Conservation (phyloP, 2,113 vertebrate species). For the Athene cunicularia region DNA sequence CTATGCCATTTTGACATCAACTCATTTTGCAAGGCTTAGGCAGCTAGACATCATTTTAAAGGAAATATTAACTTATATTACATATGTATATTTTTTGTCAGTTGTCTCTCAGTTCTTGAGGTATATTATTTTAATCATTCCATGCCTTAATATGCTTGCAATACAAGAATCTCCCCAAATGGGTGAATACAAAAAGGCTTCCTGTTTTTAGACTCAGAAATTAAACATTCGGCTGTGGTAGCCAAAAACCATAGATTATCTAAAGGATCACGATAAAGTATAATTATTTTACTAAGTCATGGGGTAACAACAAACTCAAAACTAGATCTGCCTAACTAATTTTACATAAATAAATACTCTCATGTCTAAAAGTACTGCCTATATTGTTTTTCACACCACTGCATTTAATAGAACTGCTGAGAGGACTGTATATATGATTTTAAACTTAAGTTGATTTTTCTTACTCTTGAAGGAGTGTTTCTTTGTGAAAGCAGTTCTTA, state of each 20-base stretch:
- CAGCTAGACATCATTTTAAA: slow-evolving; percentile 98
- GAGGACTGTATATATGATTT: slow-evolving; percentile 96
- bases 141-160: slow-evolving; percentile 99
- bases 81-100: slow-evolving; percentile 93
- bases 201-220: slow-evolving; percentile 84
- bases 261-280: slow-evolving; percentile 77
- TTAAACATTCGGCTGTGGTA: slow-evolving; percentile 91
- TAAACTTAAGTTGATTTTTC: slow-evolving; percentile 88
- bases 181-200: slow-evolving; percentile 79
- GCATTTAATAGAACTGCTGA: slow-evolving; percentile 99
- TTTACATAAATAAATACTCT: slow-evolving; percentile 92
- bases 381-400: slow-evolving; percentile 97
- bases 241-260: slow-evolving; percentile 89
- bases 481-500: slow-evolving; percentile 91
- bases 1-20: slow-evolving; percentile 82
- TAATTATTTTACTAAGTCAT: slow-evolving; percentile 81
- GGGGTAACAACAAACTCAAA: slow-evolving; percentile 72
- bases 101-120: slow-evolving; percentile 95
- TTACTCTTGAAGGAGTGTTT: slow-evolving; percentile 90
- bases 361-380: slow-evolving; percentile 94
- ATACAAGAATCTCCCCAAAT: slow-evolving; percentile 83
- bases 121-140: slow-evolving; percentile 99
- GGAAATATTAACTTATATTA: slow-evolving; percentile 97
- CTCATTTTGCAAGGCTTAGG: slow-evolving; percentile 95
- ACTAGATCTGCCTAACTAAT: slow-evolving; percentile 79